phyloP scores from a whole-genome alignment of 2,888 invertebrate species.

The Siphlonurus alternatus region DNA sequence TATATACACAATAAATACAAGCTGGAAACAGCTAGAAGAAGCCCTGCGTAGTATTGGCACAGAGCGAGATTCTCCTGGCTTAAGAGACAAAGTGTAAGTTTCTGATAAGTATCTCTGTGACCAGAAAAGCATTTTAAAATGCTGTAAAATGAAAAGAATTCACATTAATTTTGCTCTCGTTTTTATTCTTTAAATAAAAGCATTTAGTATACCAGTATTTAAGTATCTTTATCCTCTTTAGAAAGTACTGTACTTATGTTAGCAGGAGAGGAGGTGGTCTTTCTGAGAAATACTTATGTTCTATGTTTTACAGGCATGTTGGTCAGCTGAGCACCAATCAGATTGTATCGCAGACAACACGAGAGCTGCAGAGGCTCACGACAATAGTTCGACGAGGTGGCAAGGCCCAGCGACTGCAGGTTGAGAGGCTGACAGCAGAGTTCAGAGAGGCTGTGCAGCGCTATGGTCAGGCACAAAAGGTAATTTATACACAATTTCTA shows the following conservation, averaged over 20 bases:
- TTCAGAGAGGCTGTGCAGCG: conserved; percentile 63
- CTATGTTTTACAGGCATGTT: conserved; percentile 55
- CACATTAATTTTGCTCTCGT: background rate
- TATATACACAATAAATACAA: conserved; percentile 58
- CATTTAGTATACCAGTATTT: background rate
- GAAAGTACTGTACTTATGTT: too few species aligned
- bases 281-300: too few species aligned
- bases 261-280: too few species aligned
- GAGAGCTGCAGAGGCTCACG: conserved; percentile 53
- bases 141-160: too few species aligned
- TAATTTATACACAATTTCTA: conserved; percentile 25
- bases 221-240: too few species aligned
- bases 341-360: conserved; percentile 52
- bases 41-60: conserved; percentile 60
- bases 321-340: conserved; percentile 59
- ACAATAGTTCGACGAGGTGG: conserved; percentile 51
- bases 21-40: conserved; percentile 52
- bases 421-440: conserved; percentile 65
- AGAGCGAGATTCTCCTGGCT: conserved; percentile 47
- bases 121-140: background rate
- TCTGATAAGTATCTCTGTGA: too few species aligned
- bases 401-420: conserved; percentile 65
- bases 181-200: conserved; percentile 1
- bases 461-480: conserved; percentile 67
- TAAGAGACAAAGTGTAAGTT: conserved; percentile 46